These are phyloP conservation scores for Macropodus opercularis DNA, from an alignment of 2,797 vertebrate genomes.

Conservation along the genomic window DNA sequence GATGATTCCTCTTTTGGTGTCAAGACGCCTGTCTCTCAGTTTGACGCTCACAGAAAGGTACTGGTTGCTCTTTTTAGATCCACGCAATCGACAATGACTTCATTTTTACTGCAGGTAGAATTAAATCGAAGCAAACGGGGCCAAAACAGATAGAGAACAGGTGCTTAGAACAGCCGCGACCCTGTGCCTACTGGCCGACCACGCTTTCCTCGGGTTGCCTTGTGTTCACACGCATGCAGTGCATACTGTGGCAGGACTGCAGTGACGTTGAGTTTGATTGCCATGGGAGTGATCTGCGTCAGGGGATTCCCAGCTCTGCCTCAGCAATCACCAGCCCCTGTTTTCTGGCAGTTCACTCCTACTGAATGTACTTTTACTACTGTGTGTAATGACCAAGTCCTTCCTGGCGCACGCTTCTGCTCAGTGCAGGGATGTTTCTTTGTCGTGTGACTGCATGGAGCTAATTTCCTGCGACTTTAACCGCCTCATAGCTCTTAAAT, in stretches of 20 bases:
- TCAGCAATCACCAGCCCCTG: constrained; percentile 46
- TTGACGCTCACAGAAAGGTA: not conserved
- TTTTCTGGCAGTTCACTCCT: constrained; percentile 41
- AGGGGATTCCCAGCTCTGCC: constrained; percentile 43
- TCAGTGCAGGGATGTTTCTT: constrained; percentile 33
- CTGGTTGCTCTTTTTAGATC: constrained; percentile 5
- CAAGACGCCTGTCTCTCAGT: constrained; percentile 6
- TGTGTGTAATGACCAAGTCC: constrained; percentile 31
- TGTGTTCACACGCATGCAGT: constrained; percentile 47
- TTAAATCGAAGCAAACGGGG: constrained; percentile 32
- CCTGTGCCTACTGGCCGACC: constrained; percentile 63
- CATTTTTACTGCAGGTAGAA: not conserved
- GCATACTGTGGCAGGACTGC: constrained; percentile 45
- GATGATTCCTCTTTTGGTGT: constrained; percentile 17
- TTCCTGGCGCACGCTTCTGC: constrained; percentile 7
- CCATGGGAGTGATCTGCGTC: constrained; percentile 11
- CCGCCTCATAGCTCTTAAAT: constrained; percentile 43
- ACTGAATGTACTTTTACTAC: constrained; percentile 72
- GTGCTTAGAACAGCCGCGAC: constrained; percentile 55
- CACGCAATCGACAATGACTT: not conserved
- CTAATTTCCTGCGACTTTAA: constrained; percentile 46
- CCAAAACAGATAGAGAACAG: constrained; percentile 50
- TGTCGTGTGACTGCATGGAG: constrained; percentile 32
- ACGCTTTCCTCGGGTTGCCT: constrained; percentile 61
- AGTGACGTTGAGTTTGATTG: constrained; percentile 29